phyloP scores from a whole-genome alignment of 2,797 vertebrate genomes.

The Micrastur ruficollis region DNA sequence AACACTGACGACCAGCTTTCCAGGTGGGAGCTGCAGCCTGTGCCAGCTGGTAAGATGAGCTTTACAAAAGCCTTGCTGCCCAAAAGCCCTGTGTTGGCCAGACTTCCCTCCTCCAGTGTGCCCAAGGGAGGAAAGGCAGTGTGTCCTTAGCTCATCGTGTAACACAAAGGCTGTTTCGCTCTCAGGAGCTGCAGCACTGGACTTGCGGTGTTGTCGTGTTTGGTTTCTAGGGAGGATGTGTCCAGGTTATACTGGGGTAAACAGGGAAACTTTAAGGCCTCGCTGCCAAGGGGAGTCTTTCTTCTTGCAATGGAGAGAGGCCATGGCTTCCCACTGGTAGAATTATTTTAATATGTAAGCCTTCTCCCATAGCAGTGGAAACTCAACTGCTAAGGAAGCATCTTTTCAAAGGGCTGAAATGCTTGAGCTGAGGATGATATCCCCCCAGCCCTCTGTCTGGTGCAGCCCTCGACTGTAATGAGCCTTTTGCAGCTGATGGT shows the following conservation, averaged over 20 bases:
- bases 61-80: accelerated
- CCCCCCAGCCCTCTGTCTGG: neutral
- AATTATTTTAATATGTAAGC: neutral
- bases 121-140: neutral
- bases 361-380: neutral
- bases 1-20: accelerated
- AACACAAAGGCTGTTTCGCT: neutral
- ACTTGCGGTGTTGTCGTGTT: accelerated
- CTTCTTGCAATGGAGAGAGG: neutral
- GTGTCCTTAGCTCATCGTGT: accelerated
- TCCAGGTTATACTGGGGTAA: neutral
- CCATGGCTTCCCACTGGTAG: neutral
- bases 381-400: neutral
- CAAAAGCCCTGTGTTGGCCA: neutral
- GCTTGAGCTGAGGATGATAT: neutral
- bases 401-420: neutral
- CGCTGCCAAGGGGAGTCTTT: neutral
- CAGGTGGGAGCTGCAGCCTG: neutral
- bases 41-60: neutral
- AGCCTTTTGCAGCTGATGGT: neutral
- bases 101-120: neutral
- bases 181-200: neutral
- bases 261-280: neutral
- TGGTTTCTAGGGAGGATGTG: neutral
- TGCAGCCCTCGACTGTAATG: neutral